These are phyloP conservation scores for Trisateles emortualis DNA, from an alignment of 2,888 invertebrate genomes.

Conservation along the genomic window DNA sequence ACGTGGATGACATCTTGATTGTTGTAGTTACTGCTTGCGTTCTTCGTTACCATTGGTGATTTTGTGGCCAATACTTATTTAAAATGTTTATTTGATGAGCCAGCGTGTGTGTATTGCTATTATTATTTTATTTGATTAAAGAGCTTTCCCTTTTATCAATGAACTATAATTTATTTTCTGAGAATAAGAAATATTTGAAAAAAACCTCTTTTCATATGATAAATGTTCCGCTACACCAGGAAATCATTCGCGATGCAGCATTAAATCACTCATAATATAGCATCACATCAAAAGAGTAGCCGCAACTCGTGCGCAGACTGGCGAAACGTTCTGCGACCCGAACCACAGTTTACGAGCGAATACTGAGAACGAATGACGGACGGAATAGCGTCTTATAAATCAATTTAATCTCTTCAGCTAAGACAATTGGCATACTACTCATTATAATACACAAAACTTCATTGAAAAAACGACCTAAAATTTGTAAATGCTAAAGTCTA, in stretches of 20 bases:
- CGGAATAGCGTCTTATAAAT: slow-evolving; percentile 76
- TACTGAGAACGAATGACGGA: slow-evolving; percentile 74
- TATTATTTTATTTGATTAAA: too few relatives aligned
- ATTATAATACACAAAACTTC: slow-evolving; percentile 28
- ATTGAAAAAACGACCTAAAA: slow-evolving; percentile 26
- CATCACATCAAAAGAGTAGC: slow-evolving; percentile 71
- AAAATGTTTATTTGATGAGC: too few relatives aligned
- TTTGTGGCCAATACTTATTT: too few relatives aligned
- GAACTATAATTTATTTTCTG: too few relatives aligned
- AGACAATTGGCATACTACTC: slow-evolving; percentile 73
- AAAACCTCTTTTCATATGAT: slow-evolving; percentile 10
- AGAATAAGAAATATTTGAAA: background rate
- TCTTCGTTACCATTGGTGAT: too few relatives aligned
- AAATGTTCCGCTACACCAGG: slow-evolving; percentile 56
- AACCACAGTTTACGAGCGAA: slow-evolving; percentile 68
- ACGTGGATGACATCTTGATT: too few relatives aligned
- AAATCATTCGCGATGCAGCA: slow-evolving; percentile 50
- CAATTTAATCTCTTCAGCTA: slow-evolving; percentile 77
- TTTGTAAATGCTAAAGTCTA: slow-evolving; percentile 24
- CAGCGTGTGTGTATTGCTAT: too few relatives aligned
- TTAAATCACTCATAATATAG: slow-evolving; percentile 73
- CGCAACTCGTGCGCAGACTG: slow-evolving; percentile 52
- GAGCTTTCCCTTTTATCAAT: too few relatives aligned
- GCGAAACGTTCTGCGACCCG: slow-evolving; percentile 59
- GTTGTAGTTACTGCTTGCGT: too few relatives aligned